Evolutionary conservation across 2,113 vertebrate genomes (phyloP).

Genomic region (Cairina moschata): DNA sequence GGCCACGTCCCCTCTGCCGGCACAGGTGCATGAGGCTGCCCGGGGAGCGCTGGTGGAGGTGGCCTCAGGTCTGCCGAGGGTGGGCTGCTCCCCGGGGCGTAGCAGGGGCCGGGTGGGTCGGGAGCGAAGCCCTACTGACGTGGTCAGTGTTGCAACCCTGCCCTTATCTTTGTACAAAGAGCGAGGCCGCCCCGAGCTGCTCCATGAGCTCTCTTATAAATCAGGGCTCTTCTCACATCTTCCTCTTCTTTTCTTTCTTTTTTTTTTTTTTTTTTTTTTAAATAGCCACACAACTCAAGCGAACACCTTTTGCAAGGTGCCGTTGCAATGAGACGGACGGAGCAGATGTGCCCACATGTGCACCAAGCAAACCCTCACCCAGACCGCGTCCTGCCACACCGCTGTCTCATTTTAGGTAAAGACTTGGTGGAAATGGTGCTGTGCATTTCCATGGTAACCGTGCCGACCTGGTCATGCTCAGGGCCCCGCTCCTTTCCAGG

Average conservation of each 20-base stretch:
- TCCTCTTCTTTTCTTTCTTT: neutral
- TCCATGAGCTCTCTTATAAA: neutral
- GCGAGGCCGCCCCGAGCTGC: neutral
- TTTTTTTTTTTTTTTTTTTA: neutral
- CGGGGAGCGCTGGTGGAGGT: fast-evolving
- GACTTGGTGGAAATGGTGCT: neutral
- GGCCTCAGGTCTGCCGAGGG: neutral
- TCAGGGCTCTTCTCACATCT: neutral
- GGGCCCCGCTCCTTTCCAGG: neutral
- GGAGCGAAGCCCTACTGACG: neutral
- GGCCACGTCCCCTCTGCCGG: neutral
- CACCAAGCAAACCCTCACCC: neutral
- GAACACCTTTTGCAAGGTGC: neutral
- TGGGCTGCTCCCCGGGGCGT: neutral
- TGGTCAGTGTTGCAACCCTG: conserved; percentile 19
- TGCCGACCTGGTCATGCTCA: neutral
- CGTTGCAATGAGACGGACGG: fast-evolving
- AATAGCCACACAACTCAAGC: fast-evolving
- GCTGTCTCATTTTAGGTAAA: neutral
- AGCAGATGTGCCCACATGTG: fast-evolving
- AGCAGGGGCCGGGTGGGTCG: neutral
- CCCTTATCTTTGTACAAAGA: conserved; percentile 19
- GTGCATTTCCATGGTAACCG: neutral
- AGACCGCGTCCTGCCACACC: neutral
- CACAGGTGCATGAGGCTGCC: fast-evolving